These are phyloP conservation scores for Axis porcinus DNA, from an alignment of 2,113 vertebrate species.

Conservation along the genomic window DNA sequence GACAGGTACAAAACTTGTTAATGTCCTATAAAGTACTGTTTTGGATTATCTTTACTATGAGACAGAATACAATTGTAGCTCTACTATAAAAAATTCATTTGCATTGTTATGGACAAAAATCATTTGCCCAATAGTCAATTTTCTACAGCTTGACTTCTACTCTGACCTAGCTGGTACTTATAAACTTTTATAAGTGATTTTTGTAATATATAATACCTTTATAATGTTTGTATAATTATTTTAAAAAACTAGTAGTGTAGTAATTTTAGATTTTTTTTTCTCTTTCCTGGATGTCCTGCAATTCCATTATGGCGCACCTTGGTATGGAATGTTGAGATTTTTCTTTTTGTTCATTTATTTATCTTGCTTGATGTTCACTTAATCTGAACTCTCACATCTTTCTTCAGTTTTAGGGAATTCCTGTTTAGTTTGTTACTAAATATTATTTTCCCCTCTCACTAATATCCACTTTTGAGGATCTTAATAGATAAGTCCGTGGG, in stretches of 20 bases:
- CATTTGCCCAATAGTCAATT: rapidly evolving
- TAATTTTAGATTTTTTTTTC: not conserved
- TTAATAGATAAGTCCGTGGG: not conserved
- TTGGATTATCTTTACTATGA: rapidly evolving
- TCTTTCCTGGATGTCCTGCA: not conserved
- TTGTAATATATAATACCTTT: too few species aligned
- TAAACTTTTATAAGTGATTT: not conserved
- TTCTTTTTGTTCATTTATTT: not conserved
- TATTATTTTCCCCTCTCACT: not conserved
- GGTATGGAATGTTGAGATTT: not conserved
- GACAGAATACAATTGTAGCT: not conserved
- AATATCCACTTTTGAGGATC: not conserved
- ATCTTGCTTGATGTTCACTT: not conserved
- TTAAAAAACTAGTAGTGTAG: not conserved
- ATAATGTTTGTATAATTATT: not conserved
- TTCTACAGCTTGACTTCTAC: not conserved
- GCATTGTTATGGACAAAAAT: rapidly evolving
- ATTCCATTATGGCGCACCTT: not conserved
- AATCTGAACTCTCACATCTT: not conserved
- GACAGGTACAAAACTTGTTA: rapidly evolving
- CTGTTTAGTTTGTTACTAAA: not conserved
- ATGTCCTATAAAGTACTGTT: rapidly evolving
- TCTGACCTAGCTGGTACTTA: not conserved
- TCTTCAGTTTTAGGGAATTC: not conserved
- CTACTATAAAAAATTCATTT: not conserved